phyloP scores from a whole-genome alignment of 2,888 invertebrate species.

The Scaptodrosophila latifasciaeformis region DNA sequence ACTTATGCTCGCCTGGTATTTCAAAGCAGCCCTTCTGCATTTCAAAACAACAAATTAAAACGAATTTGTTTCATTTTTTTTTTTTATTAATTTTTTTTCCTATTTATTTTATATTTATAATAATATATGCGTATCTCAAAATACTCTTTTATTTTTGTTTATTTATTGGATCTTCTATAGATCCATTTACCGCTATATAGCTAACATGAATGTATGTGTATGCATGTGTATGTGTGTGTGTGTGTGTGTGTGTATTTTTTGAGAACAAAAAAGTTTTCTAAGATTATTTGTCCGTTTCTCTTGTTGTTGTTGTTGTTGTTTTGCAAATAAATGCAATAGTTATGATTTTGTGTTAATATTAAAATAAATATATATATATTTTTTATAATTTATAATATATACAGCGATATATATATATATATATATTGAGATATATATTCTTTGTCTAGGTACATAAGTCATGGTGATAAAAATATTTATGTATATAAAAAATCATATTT shows the following conservation, averaged over 20 bases:
- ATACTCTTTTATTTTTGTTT: conserved; percentile 46
- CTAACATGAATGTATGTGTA: not conserved
- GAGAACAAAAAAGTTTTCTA: conserved; percentile 27
- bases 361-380: conserved; percentile 37
- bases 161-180: conserved; percentile 33
- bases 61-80: no score
- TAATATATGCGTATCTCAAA: conserved; percentile 59
- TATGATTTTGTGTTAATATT: conserved; percentile 40
- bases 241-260: conserved; percentile 24
- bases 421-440: conserved; percentile 36
- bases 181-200: not conserved
- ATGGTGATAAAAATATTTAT: conserved; percentile 3
- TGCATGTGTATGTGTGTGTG: not conserved
- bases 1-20: no score
- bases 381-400: conserved; percentile 28
- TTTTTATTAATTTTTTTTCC: no score
- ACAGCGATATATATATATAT: conserved; percentile 3
- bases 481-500: conserved; percentile 11
- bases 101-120: not conserved
- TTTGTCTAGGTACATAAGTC: conserved; percentile 62
- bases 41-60: no score
- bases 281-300: conserved; percentile 58
- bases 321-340: conserved; percentile 45
- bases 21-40: no score
- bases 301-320: no score